Base-by-base conservation (phyloP, 2,797 vertebrate species). In the Graptemys geographica region DNA sequence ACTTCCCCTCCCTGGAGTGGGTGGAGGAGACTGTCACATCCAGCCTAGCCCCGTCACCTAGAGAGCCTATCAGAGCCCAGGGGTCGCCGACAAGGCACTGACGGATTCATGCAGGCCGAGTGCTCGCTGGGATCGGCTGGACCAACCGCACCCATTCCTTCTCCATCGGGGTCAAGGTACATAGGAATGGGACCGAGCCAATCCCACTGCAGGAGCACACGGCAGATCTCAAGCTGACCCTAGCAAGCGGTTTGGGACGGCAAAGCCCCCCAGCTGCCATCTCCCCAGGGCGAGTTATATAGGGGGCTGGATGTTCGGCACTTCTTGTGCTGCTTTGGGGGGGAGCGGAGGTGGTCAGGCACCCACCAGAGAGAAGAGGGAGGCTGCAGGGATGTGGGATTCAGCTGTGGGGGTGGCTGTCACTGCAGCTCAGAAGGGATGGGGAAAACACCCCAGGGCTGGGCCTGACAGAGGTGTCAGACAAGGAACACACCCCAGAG, bases 1-100 rank as follows among this genome's bases (percentile, higher is more conserved):
- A 99, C 94, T 99, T 99, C 2, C 99, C 99, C 72, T 99, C 99
- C 94, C 99, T 99, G 57, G 5, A 11, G 0, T 8, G 6, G 13
- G 55, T 1, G 37, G 19, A 55, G 33, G 9, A 18, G 3, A 3
- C 3, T 2, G 81, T 91, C 4, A 2, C 0, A 0, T 31, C 11
- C 76, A 16, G 6, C 9, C 44, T 0, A 6, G 25, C 31, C 23
- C 21, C 4, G 5, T n/a, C 10, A 6, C 56, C 44, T 16, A 9
- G 5, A 76, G 28, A 80, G 16, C 13, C 11, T 57, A 53, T 49
- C 33, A 76, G 13, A n/a, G 15, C 37, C 47, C 49, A 28, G 52
- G 69, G 55, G 62, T 33, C 2, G 16, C 33, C 31, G 37, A 9
- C 4, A 4, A 37, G n/a, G 65, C n/a, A 1, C 62, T 19, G 62